These are phyloP conservation scores for Amphimedon queenslandica DNA, from an alignment of 37 sponge, comb jelly and placozoan genomes.

Conservation along the genomic window DNA sequence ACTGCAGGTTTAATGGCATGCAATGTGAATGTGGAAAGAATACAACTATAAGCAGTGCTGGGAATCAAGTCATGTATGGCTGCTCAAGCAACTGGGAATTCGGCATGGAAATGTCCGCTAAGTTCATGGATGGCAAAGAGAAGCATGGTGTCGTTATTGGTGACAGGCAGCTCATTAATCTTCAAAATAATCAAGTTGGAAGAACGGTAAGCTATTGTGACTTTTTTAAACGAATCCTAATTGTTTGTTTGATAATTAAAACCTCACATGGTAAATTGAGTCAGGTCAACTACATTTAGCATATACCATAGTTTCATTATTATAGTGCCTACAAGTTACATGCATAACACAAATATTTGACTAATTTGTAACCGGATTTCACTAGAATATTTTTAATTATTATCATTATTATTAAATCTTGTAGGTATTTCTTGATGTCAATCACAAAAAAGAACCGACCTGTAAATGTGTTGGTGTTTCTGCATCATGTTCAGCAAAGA, in stretches of 20 bases:
- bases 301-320: not conserved
- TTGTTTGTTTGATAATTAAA: no score
- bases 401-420: no score
- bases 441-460: conserved; percentile 5
- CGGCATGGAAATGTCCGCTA: not conserved
- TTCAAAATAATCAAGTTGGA: not conserved
- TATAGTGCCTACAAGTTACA: conserved; percentile 5
- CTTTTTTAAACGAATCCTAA: not conserved
- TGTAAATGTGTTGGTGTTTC: conserved; percentile 48
- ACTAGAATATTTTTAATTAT: no score
- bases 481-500: conserved; percentile 34
- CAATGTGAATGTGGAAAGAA: not conserved
- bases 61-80: not conserved
- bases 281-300: not conserved
- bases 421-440: no score
- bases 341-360: no score
- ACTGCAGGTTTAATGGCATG: not conserved
- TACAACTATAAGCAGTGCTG: not conserved
- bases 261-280: no score
- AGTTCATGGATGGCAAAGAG: not conserved
- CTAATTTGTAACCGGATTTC: no score
- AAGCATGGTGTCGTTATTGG: not conserved
- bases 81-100: no score
- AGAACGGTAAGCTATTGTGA: conserved; percentile 2
- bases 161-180: not conserved